These are phyloP conservation scores for Setophaga kirtlandii DNA, from an alignment of 2,113 vertebrate genomes.

Conservation along the genomic window DNA sequence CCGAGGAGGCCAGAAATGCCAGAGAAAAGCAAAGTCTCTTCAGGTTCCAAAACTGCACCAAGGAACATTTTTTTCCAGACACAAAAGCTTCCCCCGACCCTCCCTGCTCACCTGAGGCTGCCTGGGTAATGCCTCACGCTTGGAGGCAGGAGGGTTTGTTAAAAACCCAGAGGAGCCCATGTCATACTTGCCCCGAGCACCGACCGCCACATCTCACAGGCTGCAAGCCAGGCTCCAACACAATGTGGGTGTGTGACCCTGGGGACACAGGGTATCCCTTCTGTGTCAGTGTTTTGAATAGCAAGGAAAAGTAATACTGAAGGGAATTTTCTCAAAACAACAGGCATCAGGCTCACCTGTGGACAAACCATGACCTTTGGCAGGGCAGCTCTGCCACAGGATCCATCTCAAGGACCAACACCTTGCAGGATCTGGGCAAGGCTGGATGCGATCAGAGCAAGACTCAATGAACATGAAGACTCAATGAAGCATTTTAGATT, in stretches of 20 bases:
- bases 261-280: neutral
- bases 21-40: neutral
- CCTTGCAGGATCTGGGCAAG: fast-evolving
- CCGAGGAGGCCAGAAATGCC: neutral
- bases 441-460: neutral
- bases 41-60: neutral
- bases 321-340: neutral
- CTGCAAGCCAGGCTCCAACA: neutral
- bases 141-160: neutral
- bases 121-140: neutral
- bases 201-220: fast-evolving
- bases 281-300: neutral
- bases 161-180: fast-evolving
- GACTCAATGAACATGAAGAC: fast-evolving
- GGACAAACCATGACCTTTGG: neutral
- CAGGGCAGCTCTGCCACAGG: neutral
- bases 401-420: fast-evolving
- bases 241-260: fast-evolving
- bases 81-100: neutral
- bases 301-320: neutral
- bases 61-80: neutral
- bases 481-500: too few relatives aligned
- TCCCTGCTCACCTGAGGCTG: neutral
- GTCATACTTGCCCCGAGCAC: fast-evolving
- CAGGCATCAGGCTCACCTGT: neutral